Base-by-base conservation (phyloP, 2,113 vertebrate species). In the Peromyscus maniculatus region DNA sequence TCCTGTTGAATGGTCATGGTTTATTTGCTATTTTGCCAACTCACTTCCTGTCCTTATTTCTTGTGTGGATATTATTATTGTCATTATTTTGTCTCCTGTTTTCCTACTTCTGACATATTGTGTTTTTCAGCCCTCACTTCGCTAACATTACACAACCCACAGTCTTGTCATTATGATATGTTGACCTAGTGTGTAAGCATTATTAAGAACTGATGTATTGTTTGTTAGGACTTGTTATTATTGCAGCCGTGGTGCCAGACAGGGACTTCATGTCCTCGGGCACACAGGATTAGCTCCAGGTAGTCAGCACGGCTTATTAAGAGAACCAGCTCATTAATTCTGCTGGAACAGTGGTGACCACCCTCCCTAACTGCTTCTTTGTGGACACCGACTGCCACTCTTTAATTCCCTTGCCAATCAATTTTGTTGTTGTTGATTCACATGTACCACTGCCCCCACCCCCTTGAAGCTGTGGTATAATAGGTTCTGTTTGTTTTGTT, bases 71-170 rank as follows among this genome's bases (percentile, higher is more conserved):
- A 78, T 71, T 91, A 59, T 92, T 55, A 19, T 59, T 72, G 72
- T 31, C 55, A 22, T 97, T 69, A 79, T 93, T 86, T 94, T 75
- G 39, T 75, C 57, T 91, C 69, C 75, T 72, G 12, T 36, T 77
- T 3, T 57, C 43, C 83, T 67, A 49, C 39, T n/a, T 8, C 26
- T 83, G 11, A 62, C 13, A 24, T 72, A 79, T 31, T 79, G 33
- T 31, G 43, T n/a, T 91, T 93, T 83, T 9, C 24, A 87, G 21
- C 46, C 80, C 46, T 92, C 55, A 57, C 24, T 69, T 66, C 24
- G 31, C n/a, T 46, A 57, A 43, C 11, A 87, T 83, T 36, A 78
- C 21, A 46, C 43, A 94, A 22, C 4, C 62, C 77, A 7, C 5
- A 26, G 26, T 93, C 82, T 84, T 89, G 19, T 77, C 36, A 46